These are phyloP conservation scores for Lepus oiostolus DNA, from an alignment of 2,797 vertebrate species.

Conservation along the genomic window DNA sequence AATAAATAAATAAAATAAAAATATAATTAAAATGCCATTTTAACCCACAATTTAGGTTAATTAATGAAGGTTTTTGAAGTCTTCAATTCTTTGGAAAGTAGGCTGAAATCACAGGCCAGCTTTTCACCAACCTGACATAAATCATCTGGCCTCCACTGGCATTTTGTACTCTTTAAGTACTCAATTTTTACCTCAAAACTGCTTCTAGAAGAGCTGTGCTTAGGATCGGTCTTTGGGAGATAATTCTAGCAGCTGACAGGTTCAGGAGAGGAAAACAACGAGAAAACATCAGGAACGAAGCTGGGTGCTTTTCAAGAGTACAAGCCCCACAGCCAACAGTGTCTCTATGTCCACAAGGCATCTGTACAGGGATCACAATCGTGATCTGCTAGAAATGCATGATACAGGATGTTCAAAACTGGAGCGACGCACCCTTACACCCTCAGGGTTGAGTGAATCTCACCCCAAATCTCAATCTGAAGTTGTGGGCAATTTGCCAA, in stretches of 20 bases:
- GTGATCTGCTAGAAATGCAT: not conserved
- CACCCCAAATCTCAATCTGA: not conserved
- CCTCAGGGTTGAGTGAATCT: not conserved
- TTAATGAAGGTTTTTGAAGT: not conserved
- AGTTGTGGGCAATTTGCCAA: not conserved
- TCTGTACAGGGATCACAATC: not conserved
- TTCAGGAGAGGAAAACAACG: not conserved
- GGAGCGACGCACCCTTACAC: not conserved
- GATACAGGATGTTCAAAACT: not conserved
- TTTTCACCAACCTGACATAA: not conserved
- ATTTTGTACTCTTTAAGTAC: not conserved
- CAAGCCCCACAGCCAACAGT: not conserved
- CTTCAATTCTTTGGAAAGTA: slow-evolving; percentile 29
- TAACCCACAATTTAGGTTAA: not conserved
- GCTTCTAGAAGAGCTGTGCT: not conserved
- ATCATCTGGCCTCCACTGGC: slow-evolving; percentile 11
- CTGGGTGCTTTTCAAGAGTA: not conserved
- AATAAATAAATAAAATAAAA: no score
- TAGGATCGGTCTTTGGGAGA: not conserved
- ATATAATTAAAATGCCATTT: no score
- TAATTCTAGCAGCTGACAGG: not conserved
- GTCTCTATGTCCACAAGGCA: not conserved
- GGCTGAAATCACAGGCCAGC: not conserved
- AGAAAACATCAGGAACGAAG: not conserved
- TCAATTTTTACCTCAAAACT: slow-evolving; percentile 1